phyloP scores from a whole-genome alignment of 2,113 vertebrate genomes.

The Caracal caracal region DNA sequence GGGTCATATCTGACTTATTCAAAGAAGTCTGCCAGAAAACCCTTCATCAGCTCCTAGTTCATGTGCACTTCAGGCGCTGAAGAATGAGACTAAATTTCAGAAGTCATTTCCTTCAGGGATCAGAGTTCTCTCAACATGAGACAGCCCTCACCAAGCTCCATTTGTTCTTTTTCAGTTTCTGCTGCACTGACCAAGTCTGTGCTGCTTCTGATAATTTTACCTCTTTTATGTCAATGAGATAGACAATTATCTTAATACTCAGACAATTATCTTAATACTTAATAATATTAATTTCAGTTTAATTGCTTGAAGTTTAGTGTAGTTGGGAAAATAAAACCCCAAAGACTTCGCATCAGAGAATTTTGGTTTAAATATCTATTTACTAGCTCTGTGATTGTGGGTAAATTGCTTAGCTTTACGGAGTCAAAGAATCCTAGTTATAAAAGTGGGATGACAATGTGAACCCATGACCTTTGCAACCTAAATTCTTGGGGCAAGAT shows the following conservation, averaged over 20 bases:
- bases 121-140: not conserved
- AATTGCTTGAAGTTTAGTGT: not conserved
- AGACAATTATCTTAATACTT: not conserved
- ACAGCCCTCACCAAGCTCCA: not conserved
- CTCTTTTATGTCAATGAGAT: not conserved
- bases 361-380: not conserved
- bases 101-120: not conserved
- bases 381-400: not conserved
- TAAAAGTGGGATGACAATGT: not conserved
- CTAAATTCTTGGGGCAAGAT: not conserved
- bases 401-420: constrained; percentile 31
- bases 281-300: not conserved
- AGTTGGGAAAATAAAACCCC: not conserved
- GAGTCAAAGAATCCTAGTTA: not conserved
- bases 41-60: not conserved
- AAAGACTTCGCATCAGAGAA: not conserved
- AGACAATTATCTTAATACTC: not conserved
- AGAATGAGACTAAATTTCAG: not conserved
- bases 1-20: not conserved
- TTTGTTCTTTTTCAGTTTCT: not conserved
- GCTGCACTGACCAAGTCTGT: not conserved
- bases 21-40: not conserved
- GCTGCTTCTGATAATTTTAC: not conserved
- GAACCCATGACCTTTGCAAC: not conserved
- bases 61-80: not conserved